Conservation (phyloP, 2,113 vertebrate genomes). For the Orthonyx spaldingii region DNA sequence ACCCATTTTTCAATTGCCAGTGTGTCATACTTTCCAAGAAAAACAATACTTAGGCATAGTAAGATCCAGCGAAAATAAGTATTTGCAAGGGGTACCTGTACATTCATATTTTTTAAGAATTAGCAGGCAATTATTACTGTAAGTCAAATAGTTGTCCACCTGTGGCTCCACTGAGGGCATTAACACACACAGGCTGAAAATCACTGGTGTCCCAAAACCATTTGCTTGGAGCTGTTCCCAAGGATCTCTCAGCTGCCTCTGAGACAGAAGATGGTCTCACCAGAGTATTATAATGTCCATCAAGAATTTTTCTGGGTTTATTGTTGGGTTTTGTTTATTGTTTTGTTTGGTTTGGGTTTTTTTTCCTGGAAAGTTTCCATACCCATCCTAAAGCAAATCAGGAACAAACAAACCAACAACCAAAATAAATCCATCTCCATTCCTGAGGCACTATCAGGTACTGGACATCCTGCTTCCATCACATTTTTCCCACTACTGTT, state of each 20-base stretch:
- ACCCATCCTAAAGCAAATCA: neutral
- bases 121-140: neutral
- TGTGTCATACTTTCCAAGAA: neutral
- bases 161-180: neutral
- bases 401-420: neutral
- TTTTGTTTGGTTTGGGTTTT: neutral
- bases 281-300: neutral
- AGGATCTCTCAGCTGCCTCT: neutral
- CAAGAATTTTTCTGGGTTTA: neutral
- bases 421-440: neutral
- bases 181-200: neutral
- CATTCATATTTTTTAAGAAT: neutral
- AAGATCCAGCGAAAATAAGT: neutral
- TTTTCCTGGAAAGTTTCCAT: neutral
- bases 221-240: neutral
- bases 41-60: neutral
- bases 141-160: neutral
- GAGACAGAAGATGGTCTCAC: neutral
- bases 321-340: neutral
- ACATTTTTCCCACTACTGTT: neutral
- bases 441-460: neutral
- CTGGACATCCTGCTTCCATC: neutral
- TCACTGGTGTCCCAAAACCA: rapidly evolving
- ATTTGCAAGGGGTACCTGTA: neutral
- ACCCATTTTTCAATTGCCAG: neutral